These are phyloP conservation scores for Platypus cylindrus DNA, from an alignment of 2,888 invertebrate genomes.

Conservation along the genomic window DNA sequence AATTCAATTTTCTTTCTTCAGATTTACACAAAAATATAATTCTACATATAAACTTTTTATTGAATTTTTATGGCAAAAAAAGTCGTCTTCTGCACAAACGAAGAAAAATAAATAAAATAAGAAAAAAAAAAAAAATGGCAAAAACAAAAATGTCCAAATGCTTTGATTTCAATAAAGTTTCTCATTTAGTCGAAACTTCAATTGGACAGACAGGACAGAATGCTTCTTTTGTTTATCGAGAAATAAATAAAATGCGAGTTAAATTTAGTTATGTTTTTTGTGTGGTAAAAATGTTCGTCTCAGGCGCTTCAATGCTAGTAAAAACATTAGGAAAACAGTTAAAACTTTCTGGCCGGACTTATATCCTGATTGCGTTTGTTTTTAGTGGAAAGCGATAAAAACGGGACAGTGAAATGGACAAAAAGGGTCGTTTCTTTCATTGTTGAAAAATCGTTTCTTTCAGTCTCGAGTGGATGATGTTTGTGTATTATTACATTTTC, in stretches of 20 bases:
- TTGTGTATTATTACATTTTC: too few species aligned
- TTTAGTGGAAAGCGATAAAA: too few species aligned
- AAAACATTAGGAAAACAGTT: constrained; percentile 17
- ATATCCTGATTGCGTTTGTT: constrained; percentile 21
- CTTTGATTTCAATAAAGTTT: constrained; percentile 10
- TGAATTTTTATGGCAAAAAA: too few species aligned
- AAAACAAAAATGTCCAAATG: constrained; percentile 8
- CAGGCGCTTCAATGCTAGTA: constrained; percentile 14
- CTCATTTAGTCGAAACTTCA: constrained; percentile 7
- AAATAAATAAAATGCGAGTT: constrained; percentile 10
- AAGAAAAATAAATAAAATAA: too few species aligned
- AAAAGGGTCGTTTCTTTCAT: too few species aligned
- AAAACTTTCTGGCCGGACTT: constrained; percentile 16
- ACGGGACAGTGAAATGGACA: too few species aligned
- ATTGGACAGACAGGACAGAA: constrained; percentile 2
- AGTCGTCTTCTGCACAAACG: not conserved
- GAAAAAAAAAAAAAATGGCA: too few species aligned
- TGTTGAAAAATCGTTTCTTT: too few species aligned
- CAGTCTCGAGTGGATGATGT: too few species aligned
- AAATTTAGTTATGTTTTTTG: constrained; percentile 9
- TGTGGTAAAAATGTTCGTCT: constrained; percentile 14
- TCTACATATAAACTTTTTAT: too few species aligned
- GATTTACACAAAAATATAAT: too few species aligned
- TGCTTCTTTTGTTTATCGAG: constrained; percentile 8
- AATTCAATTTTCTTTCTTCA: too few species aligned